These are phyloP conservation scores for Azemiops feae DNA, from an alignment of 2,113 vertebrate species.

Conservation along the genomic window DNA sequence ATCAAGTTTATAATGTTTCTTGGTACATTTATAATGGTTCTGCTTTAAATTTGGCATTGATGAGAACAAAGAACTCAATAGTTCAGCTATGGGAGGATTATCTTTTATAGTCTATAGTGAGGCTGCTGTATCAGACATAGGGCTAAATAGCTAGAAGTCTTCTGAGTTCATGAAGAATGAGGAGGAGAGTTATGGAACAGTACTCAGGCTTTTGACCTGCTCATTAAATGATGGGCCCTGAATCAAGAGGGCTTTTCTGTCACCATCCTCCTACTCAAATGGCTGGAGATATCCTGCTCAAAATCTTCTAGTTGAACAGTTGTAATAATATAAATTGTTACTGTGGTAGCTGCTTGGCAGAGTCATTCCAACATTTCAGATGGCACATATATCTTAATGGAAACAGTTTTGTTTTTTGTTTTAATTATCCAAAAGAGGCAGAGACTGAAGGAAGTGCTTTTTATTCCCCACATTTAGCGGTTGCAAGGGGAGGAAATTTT, in stretches of 20 bases:
- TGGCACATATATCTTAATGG: not conserved
- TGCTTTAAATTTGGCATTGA: not conserved
- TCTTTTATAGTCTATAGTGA: not conserved
- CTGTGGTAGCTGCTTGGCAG: not conserved
- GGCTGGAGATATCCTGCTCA: not conserved
- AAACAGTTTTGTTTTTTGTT: not conserved
- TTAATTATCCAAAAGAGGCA: not conserved
- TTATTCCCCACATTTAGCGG: not conserved
- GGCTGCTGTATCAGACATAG: not conserved
- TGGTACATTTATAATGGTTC: not conserved
- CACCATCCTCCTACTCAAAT: not conserved
- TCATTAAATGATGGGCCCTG: not conserved
- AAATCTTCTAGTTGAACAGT: not conserved
- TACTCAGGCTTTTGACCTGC: not conserved
- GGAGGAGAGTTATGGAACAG: not conserved
- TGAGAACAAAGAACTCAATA: not conserved
- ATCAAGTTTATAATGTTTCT: not conserved
- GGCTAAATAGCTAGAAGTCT: not conserved
- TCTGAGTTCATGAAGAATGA: not conserved
- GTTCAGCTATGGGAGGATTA: not conserved
- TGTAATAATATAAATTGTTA: not conserved
- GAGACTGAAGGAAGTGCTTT: not conserved
- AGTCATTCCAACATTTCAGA: not conserved
- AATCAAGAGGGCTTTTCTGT: not conserved
- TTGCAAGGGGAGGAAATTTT: not conserved